phyloP scores from a whole-genome alignment of 2,113 vertebrate species.

The Microcebus lehilahytsara region DNA sequence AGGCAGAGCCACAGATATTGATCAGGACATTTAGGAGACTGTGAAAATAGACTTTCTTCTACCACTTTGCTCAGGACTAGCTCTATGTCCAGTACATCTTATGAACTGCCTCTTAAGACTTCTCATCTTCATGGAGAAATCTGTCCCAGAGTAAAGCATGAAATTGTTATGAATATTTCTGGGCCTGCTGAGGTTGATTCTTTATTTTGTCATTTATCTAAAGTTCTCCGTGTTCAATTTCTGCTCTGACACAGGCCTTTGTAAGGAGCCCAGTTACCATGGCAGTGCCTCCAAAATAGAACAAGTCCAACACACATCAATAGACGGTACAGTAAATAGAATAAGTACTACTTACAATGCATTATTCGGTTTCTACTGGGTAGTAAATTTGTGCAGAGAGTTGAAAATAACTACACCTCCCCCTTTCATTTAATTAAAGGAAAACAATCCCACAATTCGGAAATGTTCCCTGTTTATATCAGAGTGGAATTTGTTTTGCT shows the following conservation, averaged over 20 bases:
- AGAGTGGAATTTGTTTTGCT: conserved; percentile 38
- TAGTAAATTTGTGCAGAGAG: conserved; percentile 80
- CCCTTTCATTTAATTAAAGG: conserved; percentile 80
- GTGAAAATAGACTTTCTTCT: neutral
- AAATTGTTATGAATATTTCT: conserved; percentile 47
- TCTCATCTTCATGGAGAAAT: conserved; percentile 19
- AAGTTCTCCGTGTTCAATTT: conserved; percentile 78
- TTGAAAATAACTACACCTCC: conserved; percentile 74
- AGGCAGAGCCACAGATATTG: neutral
- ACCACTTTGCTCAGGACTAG: conserved; percentile 8
- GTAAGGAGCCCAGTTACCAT: conserved; percentile 82
- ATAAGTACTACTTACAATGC: conserved; percentile 79
- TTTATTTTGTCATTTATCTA: conserved; percentile 65
- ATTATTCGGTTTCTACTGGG: conserved; percentile 75
- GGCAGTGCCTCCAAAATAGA: conserved; percentile 83
- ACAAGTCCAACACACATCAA: conserved; percentile 81
- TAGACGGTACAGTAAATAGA: conserved; percentile 83
- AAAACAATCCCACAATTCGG: conserved; percentile 78
- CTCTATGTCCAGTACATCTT: neutral
- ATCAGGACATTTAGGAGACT: neutral
- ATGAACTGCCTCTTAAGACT: neutral
- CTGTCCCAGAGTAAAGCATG: neutral
- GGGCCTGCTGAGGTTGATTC: conserved; percentile 34
- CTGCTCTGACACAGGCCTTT: conserved; percentile 82
- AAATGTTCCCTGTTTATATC: conserved; percentile 71